phyloP scores from a whole-genome alignment of 2,888 invertebrate species.

The Drosophila borborema region DNA sequence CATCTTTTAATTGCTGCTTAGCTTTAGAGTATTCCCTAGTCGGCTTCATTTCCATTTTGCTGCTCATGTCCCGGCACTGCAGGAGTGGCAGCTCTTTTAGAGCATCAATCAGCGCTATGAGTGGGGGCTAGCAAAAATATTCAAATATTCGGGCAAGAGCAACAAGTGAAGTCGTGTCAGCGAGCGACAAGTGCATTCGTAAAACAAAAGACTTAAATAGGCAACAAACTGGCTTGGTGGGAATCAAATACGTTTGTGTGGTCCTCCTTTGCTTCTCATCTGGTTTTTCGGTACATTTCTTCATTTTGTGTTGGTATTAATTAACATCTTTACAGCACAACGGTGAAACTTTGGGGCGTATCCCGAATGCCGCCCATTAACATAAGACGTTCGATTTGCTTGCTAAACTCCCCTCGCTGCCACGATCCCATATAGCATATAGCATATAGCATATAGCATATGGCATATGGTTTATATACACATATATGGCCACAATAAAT shows the following conservation, averaged over 20 bases:
- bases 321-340: slow-evolving; percentile 78
- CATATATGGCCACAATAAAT: slow-evolving; percentile 71
- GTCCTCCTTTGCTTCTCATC: slow-evolving; percentile 38
- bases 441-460: background rate
- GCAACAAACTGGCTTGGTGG: slow-evolving; percentile 62
- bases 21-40: slow-evolving; percentile 19
- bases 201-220: slow-evolving; percentile 64
- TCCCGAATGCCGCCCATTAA: slow-evolving; percentile 65
- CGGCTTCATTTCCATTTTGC: slow-evolving; percentile 14
- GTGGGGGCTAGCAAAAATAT: slow-evolving; percentile 62
- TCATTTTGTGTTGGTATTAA: slow-evolving; percentile 68
- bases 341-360: slow-evolving; percentile 77
- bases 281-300: slow-evolving; percentile 58
- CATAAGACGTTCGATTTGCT: slow-evolving; percentile 71
- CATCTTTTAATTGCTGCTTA: no score
- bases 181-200: slow-evolving; percentile 59
- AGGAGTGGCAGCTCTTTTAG: slow-evolving; percentile 68
- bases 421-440: background rate
- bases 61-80: slow-evolving; percentile 48
- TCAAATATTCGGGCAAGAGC: slow-evolving; percentile 57
- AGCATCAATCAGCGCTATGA: slow-evolving; percentile 73
- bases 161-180: slow-evolving; percentile 34
- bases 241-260: slow-evolving; percentile 59
- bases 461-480: slow-evolving; percentile 1
- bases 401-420: slow-evolving; percentile 26